A percentile compares a stretch with the other conserved stretches of the same genome.
Conservation (phyloP, 2,797 vertebrate genomes). For the Sardinella longiceps region DNA sequence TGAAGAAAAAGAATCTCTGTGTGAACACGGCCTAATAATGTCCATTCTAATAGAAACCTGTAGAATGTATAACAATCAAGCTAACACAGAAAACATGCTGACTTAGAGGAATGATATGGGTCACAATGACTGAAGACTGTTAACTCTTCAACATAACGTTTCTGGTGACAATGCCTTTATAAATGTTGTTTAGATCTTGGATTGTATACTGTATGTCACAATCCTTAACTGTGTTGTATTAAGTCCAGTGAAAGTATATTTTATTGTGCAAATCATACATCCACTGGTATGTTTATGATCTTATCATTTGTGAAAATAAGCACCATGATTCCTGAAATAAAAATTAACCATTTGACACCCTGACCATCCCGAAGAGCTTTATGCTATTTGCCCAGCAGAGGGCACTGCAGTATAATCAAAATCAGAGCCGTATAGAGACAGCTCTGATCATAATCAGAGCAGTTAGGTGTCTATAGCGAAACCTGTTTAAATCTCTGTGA, state of each 20-base stretch:
- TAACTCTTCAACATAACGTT: background rate
- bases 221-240: background rate
- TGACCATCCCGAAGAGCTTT: background rate
- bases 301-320: background rate
- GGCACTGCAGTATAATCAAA: slow-evolving; percentile 22
- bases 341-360: background rate
- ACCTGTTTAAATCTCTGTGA: no score
- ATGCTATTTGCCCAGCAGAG: slow-evolving; percentile 33
- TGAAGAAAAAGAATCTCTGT: no score
- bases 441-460: no score
- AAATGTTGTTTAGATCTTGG: background rate
- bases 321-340: background rate
- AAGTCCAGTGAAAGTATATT: background rate
- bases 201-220: background rate
- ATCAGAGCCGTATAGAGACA: background rate
- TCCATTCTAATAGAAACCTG: no score
- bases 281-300: background rate
- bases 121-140: slow-evolving; percentile 18
- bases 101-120: background rate
- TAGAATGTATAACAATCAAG: no score
- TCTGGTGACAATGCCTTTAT: background rate
- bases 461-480: no score
- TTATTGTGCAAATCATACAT: slow-evolving; percentile 7
- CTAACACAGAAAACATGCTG: background rate
- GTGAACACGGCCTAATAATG: no score